phyloP scores from a whole-genome alignment of 1,140 invertebrate genomes.

The Dendroctonus ponderosae region DNA sequence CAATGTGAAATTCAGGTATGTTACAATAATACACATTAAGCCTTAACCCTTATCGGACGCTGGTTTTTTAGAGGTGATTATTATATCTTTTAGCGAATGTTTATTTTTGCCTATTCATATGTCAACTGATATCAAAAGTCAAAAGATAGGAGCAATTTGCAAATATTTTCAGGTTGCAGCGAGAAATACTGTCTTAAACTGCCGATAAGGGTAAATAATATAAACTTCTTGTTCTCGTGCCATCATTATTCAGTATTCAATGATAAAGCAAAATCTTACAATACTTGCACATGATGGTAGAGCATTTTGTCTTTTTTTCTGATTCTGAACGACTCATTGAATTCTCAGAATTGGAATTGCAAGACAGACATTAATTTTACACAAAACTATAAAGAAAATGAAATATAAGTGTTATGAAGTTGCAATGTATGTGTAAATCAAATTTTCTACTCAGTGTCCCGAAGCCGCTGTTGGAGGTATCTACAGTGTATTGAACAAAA shows the following conservation, averaged over 20 bases:
- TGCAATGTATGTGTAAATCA: slow-evolving; percentile 7
- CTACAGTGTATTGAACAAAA: slow-evolving; percentile 94
- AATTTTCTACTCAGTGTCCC: slow-evolving; percentile 69
- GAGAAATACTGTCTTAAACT: too few species aligned
- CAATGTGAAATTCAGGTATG: slow-evolving; percentile 93
- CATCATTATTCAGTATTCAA: slow-evolving; percentile 24
- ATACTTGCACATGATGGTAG: slow-evolving; percentile 24
- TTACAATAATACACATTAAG: background rate
- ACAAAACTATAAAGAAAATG: background rate
- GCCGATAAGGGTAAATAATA: background rate
- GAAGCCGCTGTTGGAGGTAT: slow-evolving; percentile 94
- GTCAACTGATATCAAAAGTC: too few species aligned
- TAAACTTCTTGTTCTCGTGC: background rate
- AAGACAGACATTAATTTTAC: slow-evolving; percentile 5
- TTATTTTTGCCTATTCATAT: too few species aligned
- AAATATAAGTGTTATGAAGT: background rate
- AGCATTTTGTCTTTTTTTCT: slow-evolving; percentile 5
- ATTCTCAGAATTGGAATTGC: slow-evolving; percentile 1
- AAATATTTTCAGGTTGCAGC: too few species aligned
- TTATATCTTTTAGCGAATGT: too few species aligned
- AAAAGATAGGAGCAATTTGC: too few species aligned
- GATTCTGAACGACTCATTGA: background rate
- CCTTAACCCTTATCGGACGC: too few species aligned
- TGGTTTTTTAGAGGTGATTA: too few species aligned
- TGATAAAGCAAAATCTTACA: slow-evolving; percentile 5